phyloP scores from a whole-genome alignment of 2,888 invertebrate genomes.

The Micoletzkya japonica region DNA sequence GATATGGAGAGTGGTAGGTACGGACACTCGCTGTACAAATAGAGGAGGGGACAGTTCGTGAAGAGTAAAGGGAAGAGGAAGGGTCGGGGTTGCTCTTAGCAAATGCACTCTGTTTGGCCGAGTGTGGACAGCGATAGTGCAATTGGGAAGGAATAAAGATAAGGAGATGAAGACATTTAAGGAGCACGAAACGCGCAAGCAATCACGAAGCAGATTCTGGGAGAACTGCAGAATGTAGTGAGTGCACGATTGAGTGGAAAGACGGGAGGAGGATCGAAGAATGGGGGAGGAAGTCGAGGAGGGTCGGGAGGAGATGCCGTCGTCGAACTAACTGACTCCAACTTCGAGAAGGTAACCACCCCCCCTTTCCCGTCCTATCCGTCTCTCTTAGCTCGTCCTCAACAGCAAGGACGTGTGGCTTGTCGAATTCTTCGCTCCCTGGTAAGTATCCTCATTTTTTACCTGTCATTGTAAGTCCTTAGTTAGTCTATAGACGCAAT shows the following conservation, averaged over 20 bases:
- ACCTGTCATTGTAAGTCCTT: constrained; percentile 69
- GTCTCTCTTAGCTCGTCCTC: constrained; percentile 73
- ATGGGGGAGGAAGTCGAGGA: constrained; percentile 35
- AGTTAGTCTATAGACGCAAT: background rate
- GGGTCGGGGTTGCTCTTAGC: background rate
- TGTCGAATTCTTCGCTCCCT: constrained; percentile 90
- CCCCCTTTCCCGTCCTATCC: background rate
- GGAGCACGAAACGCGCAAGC: constrained; percentile 78
- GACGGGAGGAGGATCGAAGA: constrained; percentile 34
- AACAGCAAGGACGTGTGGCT: constrained; percentile 93
- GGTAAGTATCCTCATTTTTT: constrained; percentile 52
- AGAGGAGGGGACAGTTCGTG: too few species aligned
- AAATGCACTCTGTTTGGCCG: background rate
- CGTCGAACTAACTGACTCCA: constrained; percentile 88
- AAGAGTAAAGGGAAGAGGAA: background rate
- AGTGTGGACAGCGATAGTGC: background rate
- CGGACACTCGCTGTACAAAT: too few species aligned
- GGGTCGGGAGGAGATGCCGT: constrained; percentile 70
- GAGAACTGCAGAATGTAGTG: constrained; percentile 74
- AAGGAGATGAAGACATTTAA: constrained; percentile 28
- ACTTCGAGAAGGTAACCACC: constrained; percentile 82
- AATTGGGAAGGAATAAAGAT: background rate
- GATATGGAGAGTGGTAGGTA: too few species aligned
- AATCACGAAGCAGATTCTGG: constrained; percentile 82
- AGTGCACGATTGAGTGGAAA: constrained; percentile 54